phyloP scores from a whole-genome alignment of 1,140 invertebrate species.

The Stegodyphus dumicola region DNA sequence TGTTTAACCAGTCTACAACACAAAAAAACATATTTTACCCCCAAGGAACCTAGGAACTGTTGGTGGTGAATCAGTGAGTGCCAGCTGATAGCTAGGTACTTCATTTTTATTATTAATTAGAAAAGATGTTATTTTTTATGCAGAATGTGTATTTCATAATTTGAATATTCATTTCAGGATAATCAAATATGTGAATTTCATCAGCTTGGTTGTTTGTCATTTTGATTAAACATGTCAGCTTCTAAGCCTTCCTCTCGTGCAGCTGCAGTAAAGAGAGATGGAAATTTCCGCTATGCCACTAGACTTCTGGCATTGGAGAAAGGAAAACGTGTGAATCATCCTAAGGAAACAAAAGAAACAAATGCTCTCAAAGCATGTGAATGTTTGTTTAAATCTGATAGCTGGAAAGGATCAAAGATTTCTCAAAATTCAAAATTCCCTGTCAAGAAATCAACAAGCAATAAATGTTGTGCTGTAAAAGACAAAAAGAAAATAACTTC shows the following conservation, averaged over 20 bases:
- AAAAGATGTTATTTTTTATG: too few relatives aligned
- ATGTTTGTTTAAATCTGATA: conserved; percentile 35
- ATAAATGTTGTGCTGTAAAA: conserved; percentile 5
- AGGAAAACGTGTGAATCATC: background rate
- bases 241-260: conserved; percentile 22
- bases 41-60: too few relatives aligned
- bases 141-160: too few relatives aligned
- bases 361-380: conserved; percentile 31
- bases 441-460: conserved; percentile 12
- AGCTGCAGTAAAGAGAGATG: conserved; percentile 26
- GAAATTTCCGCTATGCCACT: conserved; percentile 37
- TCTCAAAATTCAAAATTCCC: conserved; percentile 27
- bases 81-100: too few relatives aligned
- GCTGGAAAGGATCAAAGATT: conserved; percentile 18
- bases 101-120: too few relatives aligned
- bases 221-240: conserved; percentile 2
- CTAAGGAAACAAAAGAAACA: conserved; percentile 21
- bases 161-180: too few relatives aligned
- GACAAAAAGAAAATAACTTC: conserved; percentile 16
- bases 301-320: conserved; percentile 26
- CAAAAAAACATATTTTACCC: too few relatives aligned
- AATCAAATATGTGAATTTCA: too few relatives aligned
- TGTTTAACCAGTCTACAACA: too few relatives aligned
- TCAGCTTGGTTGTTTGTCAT: too few relatives aligned
- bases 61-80: too few relatives aligned